A percentile compares a stretch with the other conserved stretches of the same genome.
These are phyloP conservation scores for Melinaea menophilus DNA, from an alignment of 2,888 invertebrate genomes.

Conservation along the genomic window DNA sequence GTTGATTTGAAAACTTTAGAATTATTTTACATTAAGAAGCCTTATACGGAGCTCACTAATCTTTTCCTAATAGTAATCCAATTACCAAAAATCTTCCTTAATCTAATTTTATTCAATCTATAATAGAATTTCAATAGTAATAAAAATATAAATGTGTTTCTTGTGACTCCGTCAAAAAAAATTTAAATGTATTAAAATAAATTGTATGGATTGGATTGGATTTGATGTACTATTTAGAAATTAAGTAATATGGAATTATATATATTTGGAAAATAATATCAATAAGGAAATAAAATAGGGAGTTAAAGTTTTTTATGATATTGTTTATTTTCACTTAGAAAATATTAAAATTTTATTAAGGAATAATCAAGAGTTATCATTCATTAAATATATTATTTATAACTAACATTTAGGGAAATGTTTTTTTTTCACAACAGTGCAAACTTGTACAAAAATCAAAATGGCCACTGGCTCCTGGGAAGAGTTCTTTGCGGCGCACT, in stretches of 20 bases:
- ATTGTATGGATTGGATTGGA: too few species aligned
- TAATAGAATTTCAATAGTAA: not conserved
- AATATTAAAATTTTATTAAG: too few species aligned
- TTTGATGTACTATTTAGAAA: too few species aligned
- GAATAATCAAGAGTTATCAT: not conserved
- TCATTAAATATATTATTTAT: not conserved
- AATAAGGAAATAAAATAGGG: too few species aligned
- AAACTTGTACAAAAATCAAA: slow-evolving; percentile 14
- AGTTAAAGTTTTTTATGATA: too few species aligned
- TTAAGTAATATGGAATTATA: too few species aligned
- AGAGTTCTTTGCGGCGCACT: slow-evolving; percentile 88
- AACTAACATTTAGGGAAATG: not conserved
- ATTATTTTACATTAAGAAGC: not conserved
- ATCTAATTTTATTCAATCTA: not conserved
- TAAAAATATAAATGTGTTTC: not conserved
- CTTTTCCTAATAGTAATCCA: slow-evolving; percentile 23
- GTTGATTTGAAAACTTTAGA: too few species aligned
- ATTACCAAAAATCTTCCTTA: slow-evolving; percentile 20
- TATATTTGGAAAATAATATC: too few species aligned
- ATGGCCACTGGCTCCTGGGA: slow-evolving; percentile 82
- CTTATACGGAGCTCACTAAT: slow-evolving; percentile 11
- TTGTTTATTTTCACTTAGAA: too few species aligned
- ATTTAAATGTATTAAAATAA: too few species aligned
- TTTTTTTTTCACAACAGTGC: not conserved
- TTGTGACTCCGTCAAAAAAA: not conserved